Evolutionary conservation across 1,140 invertebrate species (phyloP), one percentile per base, ranked within the genome.

Genomic region (Drosophila trapezifrons): DNA sequence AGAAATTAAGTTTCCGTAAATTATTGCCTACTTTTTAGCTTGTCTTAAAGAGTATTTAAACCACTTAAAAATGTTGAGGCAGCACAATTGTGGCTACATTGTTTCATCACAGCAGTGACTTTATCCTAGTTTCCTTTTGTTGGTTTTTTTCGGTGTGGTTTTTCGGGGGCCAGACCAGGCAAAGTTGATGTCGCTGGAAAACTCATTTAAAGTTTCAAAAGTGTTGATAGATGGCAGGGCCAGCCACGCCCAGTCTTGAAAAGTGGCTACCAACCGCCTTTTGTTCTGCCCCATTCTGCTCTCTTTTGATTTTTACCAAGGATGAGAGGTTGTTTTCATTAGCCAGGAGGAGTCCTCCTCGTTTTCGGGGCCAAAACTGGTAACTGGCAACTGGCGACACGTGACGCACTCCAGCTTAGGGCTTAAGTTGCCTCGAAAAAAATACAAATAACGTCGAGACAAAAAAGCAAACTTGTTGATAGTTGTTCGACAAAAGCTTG

Each of bases 141-240:
- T 43, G 35, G 15, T 25, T 49, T 43, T 72, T 67, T 54, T 59
- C 29, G 22, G 65, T 66, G 46, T 73, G 81, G 45, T 37, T 81
- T 85, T 78, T 85, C 45, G 15, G 62, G 58, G 62, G 51, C 62
- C 45, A 40, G 70, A 43, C 65, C 37, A 47, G 66, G 52, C 42
- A 64, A 83, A 84, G 60, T 84, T 84, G 77, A 70, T 49, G 59
- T 65, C 63, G 46, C 81, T 69, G 25, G 70, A 84, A 87, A 87
- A 87, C 83, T 87, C 83, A 87, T 87, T 87, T 87, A 87, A 87
- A 87, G 83, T 87, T 87, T 71, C 58, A 20, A 89, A 87, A 87
- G 83, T 89, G 83, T 83, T 87, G 80, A 76, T 80, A 72, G 79
- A 87, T 89, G 80, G 56, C 73, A 74, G 51, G 32, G 47, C 42